Evolutionary conservation across 2,113 vertebrate species (phyloP), one percentile per base, ranked within the genome.

Genomic region (Pachyramphus minor): DNA sequence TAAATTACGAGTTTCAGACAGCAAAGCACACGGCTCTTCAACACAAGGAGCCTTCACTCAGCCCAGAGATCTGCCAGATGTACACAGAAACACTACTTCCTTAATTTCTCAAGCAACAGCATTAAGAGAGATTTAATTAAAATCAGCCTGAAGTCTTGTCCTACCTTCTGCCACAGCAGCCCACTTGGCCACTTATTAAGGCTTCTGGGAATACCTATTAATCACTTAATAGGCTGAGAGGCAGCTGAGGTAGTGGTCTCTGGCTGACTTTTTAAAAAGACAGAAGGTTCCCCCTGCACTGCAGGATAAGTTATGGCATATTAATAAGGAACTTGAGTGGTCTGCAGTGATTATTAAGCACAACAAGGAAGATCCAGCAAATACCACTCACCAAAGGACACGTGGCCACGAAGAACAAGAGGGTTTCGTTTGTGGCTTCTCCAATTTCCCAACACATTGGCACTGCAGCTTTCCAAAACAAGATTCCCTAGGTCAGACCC

Each of bases 161-260:
- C 96, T 94, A 82, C 84, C 93, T 71, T 92, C 92, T 96, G 90
- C 92, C 79, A 72, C 73, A 96, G 96, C 84, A 96, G 93, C 94
- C 95, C 95, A 89, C 96, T 91, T 87, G 86, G 89, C 94, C 95
- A 93, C 96, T 93, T 83, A 93, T 63, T 92, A 95, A 95, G 53
- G 90, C 89, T 95, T 96, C 95, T 96, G 95, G 89, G 93, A 97
- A 95, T 90, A 95, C 81, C 92, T 84, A 91, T 93, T 95, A 94
- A 95, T 86, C 71, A 5, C 89, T 96, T 94, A 85, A 95, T 42
- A 96, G 91, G 82, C 96, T 93, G 93, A 95, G 71, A 95, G 86
- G 82, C 87, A 93, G 94, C 87, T 33, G 68, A 91, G 74, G 90
- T 52, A 97, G 95, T 84, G 85, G 72, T 73, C 72, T 60, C 80